Conservation (phyloP, 2,797 vertebrate genomes). For the Alca torda region DNA sequence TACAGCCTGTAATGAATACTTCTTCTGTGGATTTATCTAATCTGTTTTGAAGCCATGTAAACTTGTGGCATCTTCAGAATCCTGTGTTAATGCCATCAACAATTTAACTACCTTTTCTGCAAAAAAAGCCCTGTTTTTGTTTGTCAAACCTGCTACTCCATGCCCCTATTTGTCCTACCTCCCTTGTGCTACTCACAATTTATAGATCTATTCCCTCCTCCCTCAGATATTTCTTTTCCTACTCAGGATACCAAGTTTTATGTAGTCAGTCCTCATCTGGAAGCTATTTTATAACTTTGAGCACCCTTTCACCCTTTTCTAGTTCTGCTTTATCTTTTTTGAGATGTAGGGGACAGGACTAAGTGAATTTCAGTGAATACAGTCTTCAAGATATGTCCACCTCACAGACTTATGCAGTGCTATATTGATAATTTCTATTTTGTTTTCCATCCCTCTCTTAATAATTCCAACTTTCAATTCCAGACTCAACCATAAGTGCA, state of each 20-base stretch:
- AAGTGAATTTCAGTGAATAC: no score
- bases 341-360: neutral
- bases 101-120: neutral
- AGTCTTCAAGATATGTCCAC: neutral
- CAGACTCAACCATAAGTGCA: neutral
- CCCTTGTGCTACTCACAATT: neutral
- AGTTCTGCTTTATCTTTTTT: neutral
- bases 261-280: neutral
- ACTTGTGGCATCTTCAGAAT: neutral
- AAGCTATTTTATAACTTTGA: neutral
- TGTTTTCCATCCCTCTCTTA: neutral
- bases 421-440: neutral
- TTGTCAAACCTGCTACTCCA: neutral
- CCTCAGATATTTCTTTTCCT: neutral
- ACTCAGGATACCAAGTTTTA: neutral
- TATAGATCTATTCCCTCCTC: neutral
- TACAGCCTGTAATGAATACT: neutral
- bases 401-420: neutral
- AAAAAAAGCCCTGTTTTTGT: neutral
- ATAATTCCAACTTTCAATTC: neutral
- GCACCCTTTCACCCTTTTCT: neutral
- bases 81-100: neutral
- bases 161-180: neutral
- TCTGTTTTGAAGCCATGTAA: neutral
- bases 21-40: neutral